Percentiles rank a stretch among this genome's conserved stretches.
These are phyloP conservation scores for Mimas tiliae DNA, from an alignment of 2,888 invertebrate species.

Conservation along the genomic window DNA sequence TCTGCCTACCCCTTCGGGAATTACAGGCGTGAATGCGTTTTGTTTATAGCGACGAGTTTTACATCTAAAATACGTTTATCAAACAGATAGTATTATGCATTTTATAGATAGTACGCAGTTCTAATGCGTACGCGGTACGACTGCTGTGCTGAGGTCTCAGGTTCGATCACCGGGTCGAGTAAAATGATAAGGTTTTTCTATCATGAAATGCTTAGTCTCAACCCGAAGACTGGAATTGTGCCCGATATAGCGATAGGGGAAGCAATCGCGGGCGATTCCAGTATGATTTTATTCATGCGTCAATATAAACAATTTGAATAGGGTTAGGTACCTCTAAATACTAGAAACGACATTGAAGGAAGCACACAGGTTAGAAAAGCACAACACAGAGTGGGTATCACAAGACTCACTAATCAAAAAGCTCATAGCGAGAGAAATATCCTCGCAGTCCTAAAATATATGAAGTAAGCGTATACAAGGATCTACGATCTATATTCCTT, in stretches of 20 bases:
- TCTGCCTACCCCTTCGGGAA: too few relatives aligned
- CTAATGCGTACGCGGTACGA: too few relatives aligned
- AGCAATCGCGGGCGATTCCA: too few relatives aligned
- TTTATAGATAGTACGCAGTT: too few relatives aligned
- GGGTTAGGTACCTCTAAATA: neutral
- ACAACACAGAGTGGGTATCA: constrained; percentile 70
- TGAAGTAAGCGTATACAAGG: constrained; percentile 22
- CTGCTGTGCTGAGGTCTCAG: too few relatives aligned
- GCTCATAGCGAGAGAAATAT: constrained; percentile 11
- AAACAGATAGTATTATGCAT: too few relatives aligned
- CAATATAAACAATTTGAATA: neutral
- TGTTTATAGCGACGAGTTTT: neutral
- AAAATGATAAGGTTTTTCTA: too few relatives aligned
- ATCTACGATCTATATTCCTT: neutral
- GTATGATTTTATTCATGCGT: neutral
- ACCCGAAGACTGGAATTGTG: too few relatives aligned
- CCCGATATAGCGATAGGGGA: too few relatives aligned
- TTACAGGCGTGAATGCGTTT: too few relatives aligned
- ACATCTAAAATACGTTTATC: neutral
- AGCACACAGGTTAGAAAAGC: constrained; percentile 73
- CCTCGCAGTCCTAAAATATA: constrained; percentile 26
- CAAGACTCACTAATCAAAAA: constrained; percentile 31
- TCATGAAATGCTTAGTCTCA: too few relatives aligned
- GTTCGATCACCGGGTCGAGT: too few relatives aligned
- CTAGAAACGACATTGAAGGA: constrained; percentile 56